Evolutionary conservation across 2,797 vertebrate species (phyloP).

Genomic region (Fistularia tabacaria): DNA sequence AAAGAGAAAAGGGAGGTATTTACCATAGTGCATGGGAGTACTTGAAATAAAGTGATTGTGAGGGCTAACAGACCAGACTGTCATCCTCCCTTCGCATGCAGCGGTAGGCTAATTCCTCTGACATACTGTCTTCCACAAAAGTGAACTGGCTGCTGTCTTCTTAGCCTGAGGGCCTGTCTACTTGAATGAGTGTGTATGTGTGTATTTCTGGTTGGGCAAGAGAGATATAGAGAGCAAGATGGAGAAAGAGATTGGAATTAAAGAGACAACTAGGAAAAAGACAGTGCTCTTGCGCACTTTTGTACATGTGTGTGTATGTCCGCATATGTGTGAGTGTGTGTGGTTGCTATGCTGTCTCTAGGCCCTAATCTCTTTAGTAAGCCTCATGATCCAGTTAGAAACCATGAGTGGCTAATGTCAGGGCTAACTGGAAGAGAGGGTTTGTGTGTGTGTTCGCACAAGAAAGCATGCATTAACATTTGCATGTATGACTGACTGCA

Average conservation of each 20-base stretch:
- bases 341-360: constrained; percentile 62
- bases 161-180: constrained; percentile 55
- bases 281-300: constrained; percentile 24
- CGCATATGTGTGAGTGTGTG: neutral
- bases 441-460: constrained; percentile 26
- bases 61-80: constrained; percentile 60
- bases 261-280: constrained; percentile 29
- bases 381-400: constrained; percentile 91
- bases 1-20: constrained; percentile 7
- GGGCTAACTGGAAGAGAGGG: constrained; percentile 86
- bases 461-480: constrained; percentile 4
- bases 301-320: constrained; percentile 3
- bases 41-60: constrained; percentile 60
- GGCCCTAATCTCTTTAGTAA: constrained; percentile 92
- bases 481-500: constrained; percentile 15
- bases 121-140: constrained; percentile 50
- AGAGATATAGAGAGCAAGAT: constrained; percentile 11
- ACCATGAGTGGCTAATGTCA: constrained; percentile 87
- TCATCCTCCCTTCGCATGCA: constrained; percentile 51
- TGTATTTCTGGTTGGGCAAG: constrained; percentile 1
- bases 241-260: constrained; percentile 24
- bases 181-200: constrained; percentile 7
- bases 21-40: constrained; percentile 13
- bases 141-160: constrained; percentile 54
- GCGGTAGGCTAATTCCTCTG: constrained; percentile 52